Conservation (phyloP, 2,797 vertebrate genomes). For the Acanthopagrus latus region DNA sequence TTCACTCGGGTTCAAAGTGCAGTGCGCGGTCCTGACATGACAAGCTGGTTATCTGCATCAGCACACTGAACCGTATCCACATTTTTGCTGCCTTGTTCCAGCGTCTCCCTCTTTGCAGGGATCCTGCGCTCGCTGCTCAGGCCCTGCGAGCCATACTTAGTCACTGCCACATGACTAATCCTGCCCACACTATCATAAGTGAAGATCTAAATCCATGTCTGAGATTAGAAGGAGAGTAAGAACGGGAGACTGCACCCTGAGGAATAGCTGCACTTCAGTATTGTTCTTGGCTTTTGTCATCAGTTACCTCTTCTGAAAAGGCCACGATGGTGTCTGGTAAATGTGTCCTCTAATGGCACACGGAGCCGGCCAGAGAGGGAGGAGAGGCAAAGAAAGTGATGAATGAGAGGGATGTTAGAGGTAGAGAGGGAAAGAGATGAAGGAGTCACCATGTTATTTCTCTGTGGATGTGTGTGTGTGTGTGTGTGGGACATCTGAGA, state of each 20-base stretch:
- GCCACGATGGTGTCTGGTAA: constrained; percentile 30
- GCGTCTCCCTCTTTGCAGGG: constrained; percentile 40
- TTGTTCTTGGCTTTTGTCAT: constrained; percentile 55
- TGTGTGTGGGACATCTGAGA: constrained; percentile 62
- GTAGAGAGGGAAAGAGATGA: constrained; percentile 16
- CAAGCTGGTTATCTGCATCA: constrained; percentile 13
- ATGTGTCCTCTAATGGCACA: constrained; percentile 42
- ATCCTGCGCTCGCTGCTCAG: constrained; percentile 48
- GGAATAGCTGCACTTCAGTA: constrained; percentile 34
- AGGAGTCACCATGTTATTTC: constrained; percentile 11
- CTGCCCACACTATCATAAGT: constrained; percentile 71
- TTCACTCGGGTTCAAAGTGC: background rate
- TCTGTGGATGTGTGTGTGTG: constrained; percentile 21
- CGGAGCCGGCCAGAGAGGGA: background rate
- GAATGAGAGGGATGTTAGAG: constrained; percentile 36
- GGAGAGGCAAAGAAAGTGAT: constrained; percentile 30
- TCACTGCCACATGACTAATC: constrained; percentile 76
- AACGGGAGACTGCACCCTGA: constrained; percentile 52
- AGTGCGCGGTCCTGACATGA: constrained; percentile 1
- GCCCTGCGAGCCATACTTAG: constrained; percentile 62
- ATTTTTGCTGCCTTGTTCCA: constrained; percentile 23
- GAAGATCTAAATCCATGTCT: constrained; percentile 73
- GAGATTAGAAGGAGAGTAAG: constrained; percentile 62
- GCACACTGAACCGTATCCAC: background rate
- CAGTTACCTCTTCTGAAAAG: constrained; percentile 30